Evolutionary conservation across 37 sponge, comb jelly and placozoan species (phyloP).

Genomic region (Halichondria panicea): DNA sequence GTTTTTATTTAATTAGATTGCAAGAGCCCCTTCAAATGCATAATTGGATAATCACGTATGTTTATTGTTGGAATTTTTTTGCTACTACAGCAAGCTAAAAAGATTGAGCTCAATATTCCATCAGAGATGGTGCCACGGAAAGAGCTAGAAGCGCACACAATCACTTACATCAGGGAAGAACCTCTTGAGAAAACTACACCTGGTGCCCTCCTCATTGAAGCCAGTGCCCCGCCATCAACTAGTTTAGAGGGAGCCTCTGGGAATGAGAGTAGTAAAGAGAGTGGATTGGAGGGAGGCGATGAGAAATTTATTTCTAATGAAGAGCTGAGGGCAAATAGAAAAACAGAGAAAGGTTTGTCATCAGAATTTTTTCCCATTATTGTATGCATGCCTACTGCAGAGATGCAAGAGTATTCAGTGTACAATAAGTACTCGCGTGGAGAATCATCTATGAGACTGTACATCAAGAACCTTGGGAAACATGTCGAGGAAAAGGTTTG

Average conservation of each 20-base stretch:
- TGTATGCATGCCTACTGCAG: slow-evolving; percentile 9
- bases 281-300: slow-evolving; percentile 2
- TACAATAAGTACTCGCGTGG: slow-evolving; percentile 64
- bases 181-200: not conserved
- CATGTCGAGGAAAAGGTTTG: slow-evolving; percentile 58
- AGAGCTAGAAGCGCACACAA: not conserved
- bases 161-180: not conserved
- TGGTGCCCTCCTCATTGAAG: not conserved
- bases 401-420: slow-evolving; percentile 47
- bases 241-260: not conserved
- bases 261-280: not conserved
- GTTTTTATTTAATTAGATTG: not conserved
- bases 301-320: slow-evolving; percentile 1
- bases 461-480: slow-evolving; percentile 91
- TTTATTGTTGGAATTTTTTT: not conserved
- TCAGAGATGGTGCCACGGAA: slow-evolving; percentile 8
- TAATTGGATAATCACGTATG: not conserved
- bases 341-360: slow-evolving; percentile 13
- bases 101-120: slow-evolving; percentile 29
- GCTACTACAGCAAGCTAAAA: not conserved
- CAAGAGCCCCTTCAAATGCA: not conserved
- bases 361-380: not conserved
- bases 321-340: slow-evolving; percentile 7
- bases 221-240: not conserved
- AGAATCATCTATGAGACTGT: slow-evolving; percentile 80